Conservation (phyloP, 2,797 vertebrate genomes). For the Ceryle rudis region DNA sequence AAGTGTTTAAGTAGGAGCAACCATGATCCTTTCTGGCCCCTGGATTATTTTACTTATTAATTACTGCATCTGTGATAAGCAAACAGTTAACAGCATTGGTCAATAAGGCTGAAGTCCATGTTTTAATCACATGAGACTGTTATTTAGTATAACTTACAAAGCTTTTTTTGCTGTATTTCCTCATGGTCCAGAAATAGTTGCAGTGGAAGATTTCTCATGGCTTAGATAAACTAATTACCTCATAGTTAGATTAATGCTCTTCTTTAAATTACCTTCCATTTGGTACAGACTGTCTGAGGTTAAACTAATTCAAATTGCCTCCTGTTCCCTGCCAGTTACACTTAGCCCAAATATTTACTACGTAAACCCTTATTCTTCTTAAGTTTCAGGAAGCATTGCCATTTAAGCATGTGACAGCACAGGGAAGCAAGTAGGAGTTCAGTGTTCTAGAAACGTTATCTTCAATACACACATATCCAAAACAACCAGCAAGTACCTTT, state of each 20-base stretch:
- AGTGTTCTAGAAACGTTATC: background rate
- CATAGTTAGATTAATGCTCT: background rate
- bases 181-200: background rate
- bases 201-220: background rate
- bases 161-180: background rate
- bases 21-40: background rate
- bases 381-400: background rate
- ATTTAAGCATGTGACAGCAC: background rate
- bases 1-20: background rate
- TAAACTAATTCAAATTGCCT: background rate
- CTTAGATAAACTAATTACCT: background rate
- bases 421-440: background rate
- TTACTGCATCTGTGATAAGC: background rate
- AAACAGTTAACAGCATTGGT: background rate
- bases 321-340: background rate
- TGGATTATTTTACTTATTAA: background rate
- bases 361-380: background rate
- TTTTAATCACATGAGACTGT: background rate
- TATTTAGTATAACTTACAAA: background rate
- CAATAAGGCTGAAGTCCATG: background rate
- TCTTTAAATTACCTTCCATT: background rate
- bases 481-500: background rate
- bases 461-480: background rate
- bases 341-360: background rate
- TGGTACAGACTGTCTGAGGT: background rate